phyloP scores from a whole-genome alignment of 2,888 invertebrate genomes.

The Rhopalosiphum nymphaeae region DNA sequence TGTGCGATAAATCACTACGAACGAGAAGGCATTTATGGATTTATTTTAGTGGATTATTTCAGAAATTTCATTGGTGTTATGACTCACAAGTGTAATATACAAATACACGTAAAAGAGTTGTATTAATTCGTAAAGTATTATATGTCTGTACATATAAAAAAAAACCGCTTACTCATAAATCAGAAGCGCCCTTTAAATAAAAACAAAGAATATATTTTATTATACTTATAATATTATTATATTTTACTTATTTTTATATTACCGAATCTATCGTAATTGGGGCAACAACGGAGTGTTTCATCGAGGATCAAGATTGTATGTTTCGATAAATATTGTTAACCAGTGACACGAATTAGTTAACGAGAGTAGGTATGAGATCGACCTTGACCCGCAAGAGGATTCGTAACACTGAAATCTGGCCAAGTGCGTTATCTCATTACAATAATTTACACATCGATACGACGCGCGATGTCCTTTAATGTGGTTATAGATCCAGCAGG shows the following conservation, averaged over 20 bases:
- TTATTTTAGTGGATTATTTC: neutral
- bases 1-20: neutral
- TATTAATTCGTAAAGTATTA: neutral
- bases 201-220: neutral
- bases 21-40: neutral
- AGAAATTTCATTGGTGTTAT: neutral
- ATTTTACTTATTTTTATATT: neutral
- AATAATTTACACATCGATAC: constrained; percentile 13
- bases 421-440: neutral
- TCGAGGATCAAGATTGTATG: neutral
- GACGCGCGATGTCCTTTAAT: neutral
- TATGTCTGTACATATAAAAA: neutral
- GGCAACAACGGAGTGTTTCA: neutral
- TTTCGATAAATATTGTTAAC: constrained; percentile 2
- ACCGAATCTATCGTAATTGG: neutral
- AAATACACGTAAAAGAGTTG: neutral
- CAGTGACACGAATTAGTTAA: neutral
- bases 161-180: neutral
- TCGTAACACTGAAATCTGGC: neutral
- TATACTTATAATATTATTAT: too few species aligned
- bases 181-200: neutral
- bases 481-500: neutral
- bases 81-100: neutral
- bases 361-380: neutral
- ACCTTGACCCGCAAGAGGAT: neutral